A percentile compares a stretch with the other conserved stretches of the same genome.
These are phyloP conservation scores for Mus spicilegus DNA, from an alignment of 2,113 vertebrate species.

Conservation along the genomic window DNA sequence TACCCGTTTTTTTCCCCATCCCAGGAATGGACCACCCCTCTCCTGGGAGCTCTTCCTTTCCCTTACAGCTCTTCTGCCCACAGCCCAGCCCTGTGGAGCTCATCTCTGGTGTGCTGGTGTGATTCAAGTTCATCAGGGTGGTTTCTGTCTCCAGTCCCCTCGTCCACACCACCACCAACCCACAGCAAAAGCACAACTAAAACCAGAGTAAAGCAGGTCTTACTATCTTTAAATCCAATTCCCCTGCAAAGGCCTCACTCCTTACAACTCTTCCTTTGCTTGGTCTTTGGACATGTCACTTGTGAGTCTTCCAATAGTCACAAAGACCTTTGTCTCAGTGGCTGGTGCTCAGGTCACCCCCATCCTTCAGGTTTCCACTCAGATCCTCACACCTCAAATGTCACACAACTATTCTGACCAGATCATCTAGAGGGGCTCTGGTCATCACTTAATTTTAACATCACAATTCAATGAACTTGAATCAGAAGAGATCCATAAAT, in stretches of 20 bases:
- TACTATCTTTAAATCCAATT: not conserved
- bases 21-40: not conserved
- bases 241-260: not conserved
- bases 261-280: not conserved
- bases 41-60: not conserved
- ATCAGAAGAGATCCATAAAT: no score
- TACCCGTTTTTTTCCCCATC: not conserved
- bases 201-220: not conserved
- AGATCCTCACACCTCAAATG: not conserved
- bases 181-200: not conserved
- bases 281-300: not conserved
- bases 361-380: not conserved
- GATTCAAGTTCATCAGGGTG: not conserved
- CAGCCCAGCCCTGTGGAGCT: not conserved
- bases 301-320: not conserved
- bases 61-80: not conserved
- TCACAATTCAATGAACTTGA: not conserved
- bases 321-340: not conserved
- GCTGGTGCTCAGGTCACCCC: not conserved
- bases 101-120: not conserved
- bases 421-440: not conserved
- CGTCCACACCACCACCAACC: not conserved
- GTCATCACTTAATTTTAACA: not conserved
- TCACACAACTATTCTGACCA: not conserved
- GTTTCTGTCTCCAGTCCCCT: not conserved